Evolutionary conservation across 2,888 invertebrate species (phyloP).

Genomic region (Eurytoma californica): DNA sequence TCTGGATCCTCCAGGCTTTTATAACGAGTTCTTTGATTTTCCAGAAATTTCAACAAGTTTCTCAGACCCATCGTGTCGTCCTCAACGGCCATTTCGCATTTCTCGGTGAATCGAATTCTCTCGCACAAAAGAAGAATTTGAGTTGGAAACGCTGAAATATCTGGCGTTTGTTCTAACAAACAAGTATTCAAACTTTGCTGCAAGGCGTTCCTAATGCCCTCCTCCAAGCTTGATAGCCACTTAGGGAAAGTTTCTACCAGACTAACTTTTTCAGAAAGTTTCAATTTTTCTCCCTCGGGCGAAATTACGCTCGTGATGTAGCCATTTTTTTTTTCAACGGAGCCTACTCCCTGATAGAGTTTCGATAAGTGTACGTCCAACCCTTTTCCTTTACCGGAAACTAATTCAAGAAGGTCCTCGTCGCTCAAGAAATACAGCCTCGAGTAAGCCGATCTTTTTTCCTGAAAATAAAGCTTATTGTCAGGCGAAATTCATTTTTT

Average conservation of each 20-base stretch:
- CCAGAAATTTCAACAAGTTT: constrained; percentile 76
- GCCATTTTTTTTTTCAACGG: constrained; percentile 81
- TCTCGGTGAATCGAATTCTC: constrained; percentile 69
- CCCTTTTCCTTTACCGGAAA: constrained; percentile 75
- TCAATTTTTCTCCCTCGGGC: constrained; percentile 80
- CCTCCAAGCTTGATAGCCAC: constrained; percentile 88
- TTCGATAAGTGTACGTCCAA: constrained; percentile 96
- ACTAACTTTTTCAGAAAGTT: constrained; percentile 74
- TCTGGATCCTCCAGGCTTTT: constrained; percentile 76
- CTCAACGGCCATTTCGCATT: constrained; percentile 68
- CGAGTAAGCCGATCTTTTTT: constrained; percentile 95
- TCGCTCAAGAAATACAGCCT: constrained; percentile 98
- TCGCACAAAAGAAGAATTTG: constrained; percentile 70
- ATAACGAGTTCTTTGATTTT: constrained; percentile 77
- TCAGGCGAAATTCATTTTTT: background rate
- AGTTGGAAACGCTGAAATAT: constrained; percentile 68
- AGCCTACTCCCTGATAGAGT: constrained; percentile 92
- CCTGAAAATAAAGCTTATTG: constrained; percentile 77
- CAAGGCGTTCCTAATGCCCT: constrained; percentile 83
- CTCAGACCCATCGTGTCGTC: constrained; percentile 68
- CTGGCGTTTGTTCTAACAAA: constrained; percentile 64
- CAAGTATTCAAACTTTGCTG: constrained; percentile 68
- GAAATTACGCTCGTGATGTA: constrained; percentile 80
- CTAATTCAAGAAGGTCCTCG: constrained; percentile 95
- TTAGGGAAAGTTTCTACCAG: constrained; percentile 75